phyloP scores from a whole-genome alignment of 2,888 invertebrate genomes.

The Scaptomyza polygonia region DNA sequence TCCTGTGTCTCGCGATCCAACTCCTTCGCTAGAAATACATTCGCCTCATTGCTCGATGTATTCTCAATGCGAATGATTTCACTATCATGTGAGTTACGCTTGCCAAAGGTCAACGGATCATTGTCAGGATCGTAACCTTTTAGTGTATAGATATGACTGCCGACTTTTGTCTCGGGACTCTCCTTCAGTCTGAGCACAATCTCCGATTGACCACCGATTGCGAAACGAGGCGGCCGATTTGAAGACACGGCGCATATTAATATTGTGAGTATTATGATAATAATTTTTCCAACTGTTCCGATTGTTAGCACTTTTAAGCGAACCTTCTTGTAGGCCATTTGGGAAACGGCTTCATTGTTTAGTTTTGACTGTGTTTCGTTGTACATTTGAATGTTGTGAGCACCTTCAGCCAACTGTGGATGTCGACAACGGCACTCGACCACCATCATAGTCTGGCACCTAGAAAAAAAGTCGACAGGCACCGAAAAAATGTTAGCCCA shows the following conservation, averaged over 20 bases:
- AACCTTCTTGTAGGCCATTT: slow-evolving; percentile 74
- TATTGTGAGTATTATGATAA: slow-evolving; percentile 57
- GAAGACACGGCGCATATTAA: slow-evolving; percentile 43
- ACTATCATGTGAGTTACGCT: slow-evolving; percentile 91
- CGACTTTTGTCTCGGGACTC: slow-evolving; percentile 93
- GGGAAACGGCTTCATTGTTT: slow-evolving; percentile 22
- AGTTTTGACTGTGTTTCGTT: slow-evolving; percentile 51
- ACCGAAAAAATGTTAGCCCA: slow-evolving; percentile 55
- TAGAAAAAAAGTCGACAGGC: slow-evolving; percentile 51
- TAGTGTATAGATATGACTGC: slow-evolving; percentile 92
- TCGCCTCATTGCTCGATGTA: slow-evolving; percentile 92
- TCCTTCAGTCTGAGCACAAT: slow-evolving; percentile 95
- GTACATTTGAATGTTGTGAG: slow-evolving; percentile 55
- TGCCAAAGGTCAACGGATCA: slow-evolving; percentile 92
- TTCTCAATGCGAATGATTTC: slow-evolving; percentile 94
- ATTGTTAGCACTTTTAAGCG: slow-evolving; percentile 67
- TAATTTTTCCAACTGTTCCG: slow-evolving; percentile 1
- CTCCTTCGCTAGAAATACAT: slow-evolving; percentile 94
- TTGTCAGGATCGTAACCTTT: slow-evolving; percentile 94
- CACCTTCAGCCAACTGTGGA: slow-evolving; percentile 45
- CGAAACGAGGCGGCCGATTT: slow-evolving; percentile 94
- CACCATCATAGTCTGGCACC: slow-evolving; percentile 41
- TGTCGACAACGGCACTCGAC: slow-evolving; percentile 51
- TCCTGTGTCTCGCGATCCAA: slow-evolving; percentile 95
- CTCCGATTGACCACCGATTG: slow-evolving; percentile 94